phyloP scores from a whole-genome alignment of 2,113 vertebrate genomes.

The Tachysurus fulvidraco region DNA sequence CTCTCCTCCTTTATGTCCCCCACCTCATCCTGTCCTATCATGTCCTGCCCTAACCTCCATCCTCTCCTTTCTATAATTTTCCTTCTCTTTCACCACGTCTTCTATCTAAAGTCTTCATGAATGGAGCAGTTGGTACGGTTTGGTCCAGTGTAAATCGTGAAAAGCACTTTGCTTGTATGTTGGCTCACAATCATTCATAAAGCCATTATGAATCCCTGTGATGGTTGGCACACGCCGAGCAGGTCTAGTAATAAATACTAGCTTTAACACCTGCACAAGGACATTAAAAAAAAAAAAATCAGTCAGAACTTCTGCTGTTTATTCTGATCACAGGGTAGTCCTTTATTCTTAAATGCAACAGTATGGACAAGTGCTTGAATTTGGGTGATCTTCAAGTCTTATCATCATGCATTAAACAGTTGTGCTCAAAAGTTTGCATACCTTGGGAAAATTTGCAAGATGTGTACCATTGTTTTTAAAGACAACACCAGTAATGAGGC shows the following conservation, averaged over 20 bases:
- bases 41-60: background rate
- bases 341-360: background rate
- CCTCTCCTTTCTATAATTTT: background rate
- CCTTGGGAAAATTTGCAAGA: no score
- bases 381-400: background rate
- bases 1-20: background rate
- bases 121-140: background rate
- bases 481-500: no score
- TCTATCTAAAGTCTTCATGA: background rate
- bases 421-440: no score
- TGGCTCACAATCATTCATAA: slow-evolving; percentile 43
- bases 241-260: slow-evolving; percentile 34
- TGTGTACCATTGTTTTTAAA: no score
- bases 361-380: background rate
- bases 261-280: slow-evolving; percentile 22
- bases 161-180: slow-evolving; percentile 16
- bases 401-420: background rate
- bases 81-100: no score
- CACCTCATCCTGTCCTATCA: background rate
- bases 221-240: slow-evolving; percentile 14
- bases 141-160: background rate
- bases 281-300: slow-evolving; percentile 25
- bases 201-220: slow-evolving; percentile 32
- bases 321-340: background rate
- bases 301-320: slow-evolving; percentile 7